These are phyloP conservation scores for Lasiurus borealis DNA, from an alignment of 2,113 vertebrate species.

Conservation along the genomic window DNA sequence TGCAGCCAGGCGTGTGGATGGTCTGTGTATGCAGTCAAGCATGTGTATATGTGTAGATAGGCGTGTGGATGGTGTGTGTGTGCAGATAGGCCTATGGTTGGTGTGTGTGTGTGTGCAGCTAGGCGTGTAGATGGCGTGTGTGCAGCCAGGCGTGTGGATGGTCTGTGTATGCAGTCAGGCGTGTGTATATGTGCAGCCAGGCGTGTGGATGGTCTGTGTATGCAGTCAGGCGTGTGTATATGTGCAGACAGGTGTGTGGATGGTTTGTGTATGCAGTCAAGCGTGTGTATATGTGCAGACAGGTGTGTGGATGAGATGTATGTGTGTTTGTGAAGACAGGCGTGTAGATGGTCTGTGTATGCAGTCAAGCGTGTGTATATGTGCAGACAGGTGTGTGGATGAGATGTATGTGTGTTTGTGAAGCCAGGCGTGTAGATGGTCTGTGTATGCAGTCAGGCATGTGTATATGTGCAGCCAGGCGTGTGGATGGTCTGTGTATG, in stretches of 20 bases:
- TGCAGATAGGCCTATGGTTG: too few relatives aligned
- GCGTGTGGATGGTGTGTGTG: too few relatives aligned
- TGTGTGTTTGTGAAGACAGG: too few relatives aligned
- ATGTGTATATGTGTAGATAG: not conserved
- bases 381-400: not conserved
- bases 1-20: not conserved
- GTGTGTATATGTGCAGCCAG: rapidly evolving
- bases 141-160: not conserved
- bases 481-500: not conserved
- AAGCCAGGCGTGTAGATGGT: not conserved
- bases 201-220: rapidly evolving
- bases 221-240: rapidly evolving
- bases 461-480: rapidly evolving
- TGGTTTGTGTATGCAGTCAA: not conserved
- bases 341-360: not conserved
- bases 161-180: rapidly evolving
- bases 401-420: not conserved
- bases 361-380: too few relatives aligned
- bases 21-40: too few relatives aligned
- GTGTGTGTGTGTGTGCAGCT: too few relatives aligned
- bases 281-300: rapidly evolving
- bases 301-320: not conserved
- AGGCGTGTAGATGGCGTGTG: not conserved
- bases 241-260: rapidly evolving
- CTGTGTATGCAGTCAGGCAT: rapidly evolving